Conservation (phyloP, 1,140 invertebrate species). For the Planococcus citri region DNA sequence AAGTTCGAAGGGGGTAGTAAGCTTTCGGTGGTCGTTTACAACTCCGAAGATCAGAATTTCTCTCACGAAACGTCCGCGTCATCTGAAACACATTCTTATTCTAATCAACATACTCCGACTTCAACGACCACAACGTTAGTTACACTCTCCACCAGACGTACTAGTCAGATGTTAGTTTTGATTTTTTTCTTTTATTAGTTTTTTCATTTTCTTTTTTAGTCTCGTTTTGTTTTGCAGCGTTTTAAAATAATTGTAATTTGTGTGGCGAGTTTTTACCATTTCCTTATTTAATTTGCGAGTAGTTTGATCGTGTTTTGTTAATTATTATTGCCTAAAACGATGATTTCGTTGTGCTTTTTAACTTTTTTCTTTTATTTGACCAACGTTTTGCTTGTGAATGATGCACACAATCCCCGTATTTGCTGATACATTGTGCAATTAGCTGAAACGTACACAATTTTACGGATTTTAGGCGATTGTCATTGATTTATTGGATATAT, state of each 20-base stretch:
- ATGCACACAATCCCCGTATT: too few relatives aligned
- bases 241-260: neutral
- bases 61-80: neutral
- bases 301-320: too few relatives aligned
- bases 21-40: slow-evolving; percentile 27
- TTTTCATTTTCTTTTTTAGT: neutral
- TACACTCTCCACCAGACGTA: slow-evolving; percentile 5
- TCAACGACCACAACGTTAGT: neutral
- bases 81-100: slow-evolving; percentile 2
- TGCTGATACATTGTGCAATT: too few relatives aligned
- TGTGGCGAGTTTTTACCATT: too few relatives aligned
- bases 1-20: slow-evolving; percentile 28
- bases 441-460: too few relatives aligned
- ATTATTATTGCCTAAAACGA: too few relatives aligned
- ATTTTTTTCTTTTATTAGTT: slow-evolving; percentile 5
- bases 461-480: too few relatives aligned
- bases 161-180: slow-evolving; percentile 12
- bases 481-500: too few relatives aligned
- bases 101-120: neutral
- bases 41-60: slow-evolving; percentile 24
- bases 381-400: too few relatives aligned
- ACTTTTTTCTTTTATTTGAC: too few relatives aligned
- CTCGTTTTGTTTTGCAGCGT: neutral
- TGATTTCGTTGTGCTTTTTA: too few relatives aligned
- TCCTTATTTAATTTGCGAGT: too few relatives aligned